These are phyloP conservation scores for Ginglymostoma cirratum DNA, from an alignment of 2,113 vertebrate genomes.

Conservation along the genomic window DNA sequence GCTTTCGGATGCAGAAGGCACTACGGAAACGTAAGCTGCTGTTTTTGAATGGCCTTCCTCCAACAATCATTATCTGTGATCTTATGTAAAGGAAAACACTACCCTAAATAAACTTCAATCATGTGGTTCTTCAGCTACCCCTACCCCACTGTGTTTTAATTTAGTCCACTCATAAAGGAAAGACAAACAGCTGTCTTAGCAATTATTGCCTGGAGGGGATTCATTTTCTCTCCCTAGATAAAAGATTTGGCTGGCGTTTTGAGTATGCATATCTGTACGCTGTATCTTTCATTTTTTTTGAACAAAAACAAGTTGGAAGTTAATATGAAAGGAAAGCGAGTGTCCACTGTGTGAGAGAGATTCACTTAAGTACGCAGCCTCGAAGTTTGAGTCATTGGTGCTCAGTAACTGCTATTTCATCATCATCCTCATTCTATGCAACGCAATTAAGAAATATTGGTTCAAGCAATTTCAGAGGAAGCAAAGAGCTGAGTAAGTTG, in stretches of 20 bases:
- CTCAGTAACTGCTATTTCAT: slow-evolving; percentile 11
- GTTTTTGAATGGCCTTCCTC: background rate
- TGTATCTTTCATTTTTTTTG: background rate
- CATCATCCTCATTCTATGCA: background rate
- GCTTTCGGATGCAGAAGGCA: background rate
- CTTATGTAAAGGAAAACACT: background rate
- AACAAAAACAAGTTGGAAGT: background rate
- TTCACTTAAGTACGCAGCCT: background rate
- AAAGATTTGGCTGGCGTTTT: background rate
- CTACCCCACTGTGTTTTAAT: background rate
- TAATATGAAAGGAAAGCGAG: background rate
- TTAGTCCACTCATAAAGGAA: background rate
- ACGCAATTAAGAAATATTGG: slow-evolving; percentile 54
- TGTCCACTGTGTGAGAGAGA: background rate
- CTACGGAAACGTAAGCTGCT: background rate
- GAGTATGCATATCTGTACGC: background rate
- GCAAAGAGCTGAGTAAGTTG: slow-evolving; percentile 70
- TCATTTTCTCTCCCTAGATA: background rate
- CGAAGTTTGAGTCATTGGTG: background rate
- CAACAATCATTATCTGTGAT: background rate
- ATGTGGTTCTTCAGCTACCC: background rate
- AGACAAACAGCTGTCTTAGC: background rate
- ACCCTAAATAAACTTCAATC: background rate
- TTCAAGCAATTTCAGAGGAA: slow-evolving; percentile 73
- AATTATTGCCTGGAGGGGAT: background rate